Base-by-base conservation (phyloP, 2,888 invertebrate species). In the Anthrax anthrax region DNA sequence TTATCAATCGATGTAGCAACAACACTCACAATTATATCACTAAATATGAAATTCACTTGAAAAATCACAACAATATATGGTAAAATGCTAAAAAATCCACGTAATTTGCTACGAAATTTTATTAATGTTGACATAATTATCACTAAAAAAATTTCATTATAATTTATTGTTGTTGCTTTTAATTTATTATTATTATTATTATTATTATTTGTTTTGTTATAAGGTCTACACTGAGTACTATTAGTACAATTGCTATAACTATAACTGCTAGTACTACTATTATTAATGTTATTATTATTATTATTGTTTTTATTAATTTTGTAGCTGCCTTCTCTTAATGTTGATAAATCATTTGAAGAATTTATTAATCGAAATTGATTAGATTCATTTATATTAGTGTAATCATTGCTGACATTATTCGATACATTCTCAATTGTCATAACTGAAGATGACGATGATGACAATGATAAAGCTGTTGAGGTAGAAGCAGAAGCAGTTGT, bases 31-130 rank as follows among this genome's bases (percentile, higher is more conserved):
- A 47, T 41, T 41, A 39, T 29, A 47, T 42, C 45, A 50, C 45
- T 47, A 50, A 47, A 49, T 37, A 47, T 47, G 39, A 51, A 46
- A 49, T 49, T 42, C 41, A 52, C 48, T 48, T 49, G 44, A 27
- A 52, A 44, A 43, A 47, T 39, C 37, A 51, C 38, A 34, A 51
- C 32, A 12, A 53, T 19, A 18, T 46, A 27, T 44, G 17, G 37
- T 18, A 37, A 40, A 18, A 37, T 18, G 37, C n/a, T 44, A 44
- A 42, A 43, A 43, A 50, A 42, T 39, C 18, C 44, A 23, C 42
- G 46, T 23, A 36, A 29, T 18, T 23, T 47, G n/a, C 16, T 3
- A 12, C 39, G 43, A 19, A 8, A 23, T 16, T 16, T 37, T 19
- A 23, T 13, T 34, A 43, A 17, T 37, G 29, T 32, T 32, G 29